Evolutionary conservation across 1,140 invertebrate species (phyloP), one percentile per base, ranked within the genome.

Genomic region (Sminthurides bifidus): DNA sequence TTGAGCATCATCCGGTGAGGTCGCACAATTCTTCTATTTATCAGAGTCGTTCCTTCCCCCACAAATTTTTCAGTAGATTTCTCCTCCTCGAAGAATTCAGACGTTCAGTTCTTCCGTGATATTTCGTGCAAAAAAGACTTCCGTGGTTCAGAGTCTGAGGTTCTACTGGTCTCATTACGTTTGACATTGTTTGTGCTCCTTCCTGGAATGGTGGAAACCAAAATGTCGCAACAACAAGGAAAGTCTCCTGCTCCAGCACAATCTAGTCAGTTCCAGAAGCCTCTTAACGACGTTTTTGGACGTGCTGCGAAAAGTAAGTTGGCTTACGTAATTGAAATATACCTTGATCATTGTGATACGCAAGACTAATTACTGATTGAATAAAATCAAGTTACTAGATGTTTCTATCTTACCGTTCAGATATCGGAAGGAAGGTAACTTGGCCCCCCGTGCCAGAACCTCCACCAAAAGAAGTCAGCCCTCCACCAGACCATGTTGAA

Each of bases 371-470:
- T 10, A 35, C 8, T 35, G n/a, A 35, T 10, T n/a, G n/a, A 35
- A 8, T n/a, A 10, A 10, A n/a, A 35, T 35, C 33, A 35, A 35
- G 33, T 35, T 8, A 35, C 8, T 35, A 10, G 33, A 35, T 43
- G 50, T 46, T 23, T 24, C 24, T 15, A 30, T 37, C 23, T 38
- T 31, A 24, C n/a, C n/a, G n/a, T 43, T 2, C 33, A 57, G 61
- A 55, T 23, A 59, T 60, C 55, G n/a, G n/a, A n/a, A 63, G 60
- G 37, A 63, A 63, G 49, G 61, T 63, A 14, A 45, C 43, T 2
- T 63, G 61, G 61, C 61, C 61, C 38, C 61, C 61, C 41, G 23
- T 33, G 12, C 17, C n/a, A 8, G 57, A 54, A 17, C 52, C 55
- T 15, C 40, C 52, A 2, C 2, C 15, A 24, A 45, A 54, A 17